Evolutionary conservation across 2,888 invertebrate species (phyloP), one percentile per base, ranked within the genome.

Genomic region (Lomographa bimaculata): DNA sequence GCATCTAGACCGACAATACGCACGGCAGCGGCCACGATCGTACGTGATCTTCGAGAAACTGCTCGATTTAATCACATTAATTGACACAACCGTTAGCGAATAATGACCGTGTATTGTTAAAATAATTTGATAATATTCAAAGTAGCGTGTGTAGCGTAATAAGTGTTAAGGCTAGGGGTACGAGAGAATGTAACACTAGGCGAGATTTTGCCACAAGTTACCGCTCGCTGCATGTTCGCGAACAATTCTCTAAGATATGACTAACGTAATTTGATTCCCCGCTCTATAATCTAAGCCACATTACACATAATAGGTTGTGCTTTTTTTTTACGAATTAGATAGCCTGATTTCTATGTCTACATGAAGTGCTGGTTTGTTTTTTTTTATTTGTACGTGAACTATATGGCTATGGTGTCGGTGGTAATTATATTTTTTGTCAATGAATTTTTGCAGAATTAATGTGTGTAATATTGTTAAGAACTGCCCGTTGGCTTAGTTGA

Each of bases 71-170:
- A 83, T 79, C 75, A 80, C 66, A 76, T 79, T 83, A 84, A 85
- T 83, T 84, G 81, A 79, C 73, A 77, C 63, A 72, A 85, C 86
- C 86, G 87, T 86, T 87, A 86, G 60, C 55, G 67, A 63, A 69
- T 80, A 83, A 83, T 80, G 80, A 82, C 71, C 67, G 72, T 69
- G 79, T 72, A 86, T 84, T 86, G 81, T 84, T 65, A 60, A 69
- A 76, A 79, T 85, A 84, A 86, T 84, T 86, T 73, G 81, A 78
- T 79, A 60, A 82, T 75, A 72, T 84, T 80, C 76, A 69, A 75
- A 81, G 68, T 70, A 64, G 68, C 67, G 67, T 68, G 62, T 47
- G 62, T 63, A 54, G 61, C 54, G 60, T 64, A 79, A 77, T 75
- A 74, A 71, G 45, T 53, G 54, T 57, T n/a, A n/a, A n/a, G 33